These are phyloP conservation scores for Ovibos moschatus DNA, from an alignment of 2,113 vertebrate species.

Conservation along the genomic window DNA sequence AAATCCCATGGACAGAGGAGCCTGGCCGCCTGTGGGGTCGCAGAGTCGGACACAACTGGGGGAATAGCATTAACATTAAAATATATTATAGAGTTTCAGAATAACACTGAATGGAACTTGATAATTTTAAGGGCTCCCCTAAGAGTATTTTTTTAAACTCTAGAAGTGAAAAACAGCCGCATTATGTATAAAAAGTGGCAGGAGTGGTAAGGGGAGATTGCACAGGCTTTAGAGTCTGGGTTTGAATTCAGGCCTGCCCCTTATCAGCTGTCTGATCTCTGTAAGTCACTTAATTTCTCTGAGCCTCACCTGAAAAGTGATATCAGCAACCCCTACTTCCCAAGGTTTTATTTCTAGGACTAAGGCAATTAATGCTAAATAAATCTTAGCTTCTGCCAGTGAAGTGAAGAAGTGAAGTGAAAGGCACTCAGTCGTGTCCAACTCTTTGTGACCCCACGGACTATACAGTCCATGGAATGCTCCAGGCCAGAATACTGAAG, in stretches of 20 bases:
- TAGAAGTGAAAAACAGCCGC: neutral
- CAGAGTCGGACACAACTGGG: neutral
- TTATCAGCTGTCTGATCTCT: neutral
- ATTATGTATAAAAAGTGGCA: accelerated
- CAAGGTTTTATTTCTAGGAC: neutral
- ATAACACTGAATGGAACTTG: neutral
- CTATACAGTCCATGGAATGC: neutral
- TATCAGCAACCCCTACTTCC: neutral
- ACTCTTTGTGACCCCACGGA: neutral
- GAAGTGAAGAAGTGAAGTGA: neutral
- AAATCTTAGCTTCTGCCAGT: neutral
- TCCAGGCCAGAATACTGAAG: neutral
- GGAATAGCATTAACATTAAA: neutral
- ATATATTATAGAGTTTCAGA: neutral
- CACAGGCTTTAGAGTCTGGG: neutral
- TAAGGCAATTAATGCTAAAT: neutral
- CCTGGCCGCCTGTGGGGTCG: accelerated
- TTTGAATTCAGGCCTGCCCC: neutral
- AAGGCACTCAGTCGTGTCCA: accelerated
- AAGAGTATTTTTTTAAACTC: neutral
- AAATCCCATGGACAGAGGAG: neutral
- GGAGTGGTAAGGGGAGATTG: neutral
- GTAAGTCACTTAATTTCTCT: neutral
- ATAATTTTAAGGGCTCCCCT: neutral
- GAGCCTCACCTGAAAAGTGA: neutral